These are phyloP conservation scores for Rhagonycha lutea DNA, from an alignment of 2,888 invertebrate species.

Conservation along the genomic window DNA sequence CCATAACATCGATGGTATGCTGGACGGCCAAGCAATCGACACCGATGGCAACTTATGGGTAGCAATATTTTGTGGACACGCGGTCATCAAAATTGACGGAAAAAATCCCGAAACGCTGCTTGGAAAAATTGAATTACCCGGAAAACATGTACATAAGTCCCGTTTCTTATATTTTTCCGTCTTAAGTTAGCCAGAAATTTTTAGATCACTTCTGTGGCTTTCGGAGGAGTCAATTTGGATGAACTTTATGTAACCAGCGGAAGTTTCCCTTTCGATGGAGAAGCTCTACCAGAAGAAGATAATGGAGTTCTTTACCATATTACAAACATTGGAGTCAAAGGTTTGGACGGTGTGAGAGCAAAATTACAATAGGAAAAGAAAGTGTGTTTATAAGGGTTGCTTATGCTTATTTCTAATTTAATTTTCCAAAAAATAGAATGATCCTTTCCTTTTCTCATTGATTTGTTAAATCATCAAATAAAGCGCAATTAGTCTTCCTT, in stretches of 20 bases:
- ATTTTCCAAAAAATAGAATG: too few relatives aligned
- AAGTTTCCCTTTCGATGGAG: slow-evolving; percentile 56
- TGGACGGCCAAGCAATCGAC: slow-evolving; percentile 80
- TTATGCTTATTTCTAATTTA: too few relatives aligned
- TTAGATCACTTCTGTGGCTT: slow-evolving; percentile 66
- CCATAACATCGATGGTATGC: slow-evolving; percentile 56
- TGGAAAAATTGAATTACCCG: slow-evolving; percentile 65
- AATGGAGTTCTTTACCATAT: slow-evolving; percentile 58
- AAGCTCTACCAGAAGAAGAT: slow-evolving; percentile 55
- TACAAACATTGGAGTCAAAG: slow-evolving; percentile 62
- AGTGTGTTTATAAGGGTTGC: too few relatives aligned
- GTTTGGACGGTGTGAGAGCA: slow-evolving; percentile 54
- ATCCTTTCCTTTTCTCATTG: too few relatives aligned
- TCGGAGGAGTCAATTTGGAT: slow-evolving; percentile 64
- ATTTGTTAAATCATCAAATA: too few relatives aligned
- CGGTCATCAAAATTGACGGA: slow-evolving; percentile 64
- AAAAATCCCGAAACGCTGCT: slow-evolving; percentile 59
- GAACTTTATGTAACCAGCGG: slow-evolving; percentile 52
- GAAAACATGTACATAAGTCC: slow-evolving; percentile 59
- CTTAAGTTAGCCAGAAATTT: slow-evolving; percentile 34
- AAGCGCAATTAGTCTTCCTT: too few relatives aligned
- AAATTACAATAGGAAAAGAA: slow-evolving; percentile 22
- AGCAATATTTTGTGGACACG: slow-evolving; percentile 72
- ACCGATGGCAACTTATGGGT: slow-evolving; percentile 78
- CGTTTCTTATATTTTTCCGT: neutral